phyloP scores from a whole-genome alignment of 2,888 invertebrate species.

The Cosmorhoe ocellata region DNA sequence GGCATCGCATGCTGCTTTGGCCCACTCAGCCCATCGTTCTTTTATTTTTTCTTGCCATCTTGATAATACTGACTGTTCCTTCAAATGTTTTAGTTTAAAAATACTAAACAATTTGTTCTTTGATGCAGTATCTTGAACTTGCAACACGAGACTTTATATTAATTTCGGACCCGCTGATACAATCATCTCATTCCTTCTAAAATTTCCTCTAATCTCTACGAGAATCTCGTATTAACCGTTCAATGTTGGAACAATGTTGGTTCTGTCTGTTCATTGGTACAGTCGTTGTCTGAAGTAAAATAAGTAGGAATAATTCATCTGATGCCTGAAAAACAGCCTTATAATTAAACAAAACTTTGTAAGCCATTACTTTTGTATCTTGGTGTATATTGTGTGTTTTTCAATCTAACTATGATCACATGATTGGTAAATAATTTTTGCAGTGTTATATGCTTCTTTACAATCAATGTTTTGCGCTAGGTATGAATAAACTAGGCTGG shows the following conservation, averaged over 20 bases:
- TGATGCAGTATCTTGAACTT: conserved; percentile 23
- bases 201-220: conserved; percentile 49
- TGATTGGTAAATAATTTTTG: background rate
- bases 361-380: no score
- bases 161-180: conserved; percentile 33
- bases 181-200: conserved; percentile 36
- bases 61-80: background rate
- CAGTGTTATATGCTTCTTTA: no score
- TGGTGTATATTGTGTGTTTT: no score
- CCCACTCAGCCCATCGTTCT: background rate
- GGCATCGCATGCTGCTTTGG: background rate
- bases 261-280: conserved; percentile 50
- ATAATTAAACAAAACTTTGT: no score
- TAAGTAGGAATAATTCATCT: background rate
- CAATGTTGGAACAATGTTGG: conserved; percentile 49
- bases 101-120: conserved; percentile 18
- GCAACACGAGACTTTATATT: conserved; percentile 27
- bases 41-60: background rate
- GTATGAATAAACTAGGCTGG: no score
- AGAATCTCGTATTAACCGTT: conserved; percentile 47
- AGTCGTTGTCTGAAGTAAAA: background rate
- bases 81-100: background rate
- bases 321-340: no score
- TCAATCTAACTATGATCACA: background rate
- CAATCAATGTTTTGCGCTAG: no score